Base-by-base conservation (phyloP, 2,888 invertebrate species). In the Philhelius pedissequus region DNA sequence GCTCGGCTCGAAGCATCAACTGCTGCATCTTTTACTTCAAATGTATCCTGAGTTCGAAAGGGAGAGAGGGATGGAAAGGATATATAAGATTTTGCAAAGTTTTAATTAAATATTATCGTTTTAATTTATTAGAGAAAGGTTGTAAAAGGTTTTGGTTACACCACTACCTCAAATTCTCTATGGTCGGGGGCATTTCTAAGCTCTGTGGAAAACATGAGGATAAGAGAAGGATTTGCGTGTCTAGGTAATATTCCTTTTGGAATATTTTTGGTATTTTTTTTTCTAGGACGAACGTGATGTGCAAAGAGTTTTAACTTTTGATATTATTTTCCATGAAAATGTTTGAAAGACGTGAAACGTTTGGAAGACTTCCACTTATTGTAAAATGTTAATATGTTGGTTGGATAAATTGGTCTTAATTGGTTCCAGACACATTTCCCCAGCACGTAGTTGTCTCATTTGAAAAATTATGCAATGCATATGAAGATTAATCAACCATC, bases 1-100 rank as follows among this genome's bases (percentile, higher is more conserved):
- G 89, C 87, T 90, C 90, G 91, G 20, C 74, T 70, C 4, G 54
- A 74, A 7, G 68, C 52, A 54, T 84, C 75, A 11, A 43, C 62
- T 73, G 52, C 18, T 40, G 4, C 62, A 7, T 69, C 48, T 15
- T 54, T 83, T 60, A 45, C 48, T 15, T 83, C 79, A 32, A 83
- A 83, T 40, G 79, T 38, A 40, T 79, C 79, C 79, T 83, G 64
- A 0, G 27, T 52, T 30, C 1, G 32, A 6, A 35, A 18, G n/a
- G n/a, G n/a, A 54, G 18, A 58, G 2, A 13, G 1, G 13, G 0
- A 38, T 9, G 4, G 22, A 60, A 40, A 20, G 9, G 32, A 13
- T 20, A 35, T 32, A 35, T 32, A 18, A 35, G 30, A 35, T 56
- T 18, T 15, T 20, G 25, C 25, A 60, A 60, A 60, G 18, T 56